Conservation (phyloP, 2,797 vertebrate genomes). For the Carapus acus region DNA sequence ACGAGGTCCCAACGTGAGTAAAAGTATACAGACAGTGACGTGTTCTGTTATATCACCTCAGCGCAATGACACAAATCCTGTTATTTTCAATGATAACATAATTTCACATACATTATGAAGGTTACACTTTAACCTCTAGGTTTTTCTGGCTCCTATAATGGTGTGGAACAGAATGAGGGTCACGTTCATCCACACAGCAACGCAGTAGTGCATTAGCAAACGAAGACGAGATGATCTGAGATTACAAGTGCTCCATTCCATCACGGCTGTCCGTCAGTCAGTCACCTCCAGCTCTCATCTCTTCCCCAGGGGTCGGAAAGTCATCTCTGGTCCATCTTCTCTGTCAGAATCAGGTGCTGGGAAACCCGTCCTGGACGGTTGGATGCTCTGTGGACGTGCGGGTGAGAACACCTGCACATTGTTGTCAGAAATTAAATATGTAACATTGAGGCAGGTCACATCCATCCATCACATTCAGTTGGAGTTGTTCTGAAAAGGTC, state of each 20-base stretch:
- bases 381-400: conserved; percentile 97
- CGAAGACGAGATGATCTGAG: neutral
- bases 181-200: neutral
- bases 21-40: too few species aligned
- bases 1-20: too few species aligned
- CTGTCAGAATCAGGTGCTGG: conserved; percentile 93
- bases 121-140: too few species aligned
- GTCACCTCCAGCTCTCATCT: neutral
- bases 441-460: neutral
- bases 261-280: neutral
- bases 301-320: conserved; percentile 85
- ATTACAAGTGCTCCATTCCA: neutral
- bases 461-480: too few species aligned
- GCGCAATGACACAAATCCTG: too few species aligned
- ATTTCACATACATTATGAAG: too few species aligned
- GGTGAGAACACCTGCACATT: conserved; percentile 66
- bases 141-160: neutral
- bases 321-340: conserved; percentile 94
- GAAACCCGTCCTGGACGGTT: conserved; percentile 97
- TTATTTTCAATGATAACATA: too few species aligned
- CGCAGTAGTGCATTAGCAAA: neutral
- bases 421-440: too few species aligned
- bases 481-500: too few species aligned
- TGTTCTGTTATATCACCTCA: too few species aligned
- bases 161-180: neutral